phyloP scores from a whole-genome alignment of 2,797 vertebrate genomes.

The Masticophis lateralis region DNA sequence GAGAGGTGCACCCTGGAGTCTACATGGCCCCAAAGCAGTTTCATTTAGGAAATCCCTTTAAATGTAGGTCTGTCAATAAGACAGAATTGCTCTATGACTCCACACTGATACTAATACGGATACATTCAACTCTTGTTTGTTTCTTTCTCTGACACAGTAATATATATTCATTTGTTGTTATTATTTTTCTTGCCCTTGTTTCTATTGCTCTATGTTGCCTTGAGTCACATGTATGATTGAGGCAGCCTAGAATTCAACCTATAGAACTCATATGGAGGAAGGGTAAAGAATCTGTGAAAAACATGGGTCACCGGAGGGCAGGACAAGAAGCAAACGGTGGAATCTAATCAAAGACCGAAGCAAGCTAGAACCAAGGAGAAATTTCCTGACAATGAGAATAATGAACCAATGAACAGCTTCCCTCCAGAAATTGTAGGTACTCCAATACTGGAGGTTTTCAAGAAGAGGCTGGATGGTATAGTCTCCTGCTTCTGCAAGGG shows the following conservation, averaged over 20 bases:
- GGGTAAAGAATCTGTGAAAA: not conserved
- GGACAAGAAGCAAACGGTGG: too few relatives aligned
- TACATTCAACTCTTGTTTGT: not conserved
- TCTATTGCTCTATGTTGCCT: not conserved
- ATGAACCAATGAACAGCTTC: too few relatives aligned
- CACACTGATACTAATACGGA: not conserved
- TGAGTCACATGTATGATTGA: not conserved
- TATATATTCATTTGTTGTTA: not conserved
- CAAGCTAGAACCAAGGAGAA: too few relatives aligned
- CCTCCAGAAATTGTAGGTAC: too few relatives aligned
- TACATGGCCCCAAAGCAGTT: not conserved
- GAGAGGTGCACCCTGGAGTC: not conserved
- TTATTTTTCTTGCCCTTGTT: not conserved
- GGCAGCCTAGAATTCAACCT: not conserved
- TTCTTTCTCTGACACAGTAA: not conserved
- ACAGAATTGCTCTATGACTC: not conserved
- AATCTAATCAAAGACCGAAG: too few relatives aligned
- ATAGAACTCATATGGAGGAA: not conserved
- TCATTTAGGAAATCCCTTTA: not conserved
- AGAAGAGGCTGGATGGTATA: too few relatives aligned
- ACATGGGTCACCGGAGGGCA: not conserved
- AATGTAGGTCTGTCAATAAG: not conserved
- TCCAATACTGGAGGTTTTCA: too few relatives aligned
- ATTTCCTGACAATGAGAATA: too few relatives aligned
- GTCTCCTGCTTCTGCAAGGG: too few relatives aligned